These are phyloP conservation scores for Trematomus loennbergii DNA, from an alignment of 2,113 vertebrate species.

Conservation along the genomic window DNA sequence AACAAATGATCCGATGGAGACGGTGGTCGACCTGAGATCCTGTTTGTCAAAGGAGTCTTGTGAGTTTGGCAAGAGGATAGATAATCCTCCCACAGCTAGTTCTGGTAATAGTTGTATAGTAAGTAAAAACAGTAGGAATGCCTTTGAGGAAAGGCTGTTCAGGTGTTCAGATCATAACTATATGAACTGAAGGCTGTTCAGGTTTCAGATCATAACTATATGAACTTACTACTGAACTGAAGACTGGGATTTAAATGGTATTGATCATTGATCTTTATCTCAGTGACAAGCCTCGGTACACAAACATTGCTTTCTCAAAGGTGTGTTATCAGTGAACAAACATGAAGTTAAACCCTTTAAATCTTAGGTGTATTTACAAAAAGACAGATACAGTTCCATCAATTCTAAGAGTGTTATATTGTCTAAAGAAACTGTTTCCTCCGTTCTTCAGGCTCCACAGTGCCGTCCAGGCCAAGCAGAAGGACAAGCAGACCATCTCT, in stretches of 20 bases:
- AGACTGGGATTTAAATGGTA: not conserved
- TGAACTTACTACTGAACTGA: not conserved
- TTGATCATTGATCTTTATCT: not conserved
- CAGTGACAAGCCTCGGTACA: not conserved
- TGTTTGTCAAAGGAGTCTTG: no score
- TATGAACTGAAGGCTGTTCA: no score
- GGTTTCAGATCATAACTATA: no score
- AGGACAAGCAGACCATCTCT: conserved; percentile 97
- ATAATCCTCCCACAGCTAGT: not conserved
- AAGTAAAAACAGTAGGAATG: not conserved
- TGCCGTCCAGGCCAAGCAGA: conserved; percentile 97
- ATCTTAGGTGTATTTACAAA: not conserved
- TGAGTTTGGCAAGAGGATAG: no score
- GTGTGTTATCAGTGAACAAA: not conserved
- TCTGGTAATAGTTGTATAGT: not conserved
- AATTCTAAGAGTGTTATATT: not conserved
- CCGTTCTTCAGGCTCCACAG: conserved; percentile 90
- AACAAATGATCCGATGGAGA: no score
- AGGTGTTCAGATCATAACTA: no score
- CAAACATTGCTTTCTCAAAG: not conserved
- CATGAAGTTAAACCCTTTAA: conserved; percentile 1
- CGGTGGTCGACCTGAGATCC: no score
- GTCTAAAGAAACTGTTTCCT: not conserved
- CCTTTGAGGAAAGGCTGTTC: not conserved
- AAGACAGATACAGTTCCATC: no score